Evolutionary conservation across 2,888 invertebrate genomes (phyloP), one percentile per base, ranked within the genome.

Genomic region (Dioctria rufipes): DNA sequence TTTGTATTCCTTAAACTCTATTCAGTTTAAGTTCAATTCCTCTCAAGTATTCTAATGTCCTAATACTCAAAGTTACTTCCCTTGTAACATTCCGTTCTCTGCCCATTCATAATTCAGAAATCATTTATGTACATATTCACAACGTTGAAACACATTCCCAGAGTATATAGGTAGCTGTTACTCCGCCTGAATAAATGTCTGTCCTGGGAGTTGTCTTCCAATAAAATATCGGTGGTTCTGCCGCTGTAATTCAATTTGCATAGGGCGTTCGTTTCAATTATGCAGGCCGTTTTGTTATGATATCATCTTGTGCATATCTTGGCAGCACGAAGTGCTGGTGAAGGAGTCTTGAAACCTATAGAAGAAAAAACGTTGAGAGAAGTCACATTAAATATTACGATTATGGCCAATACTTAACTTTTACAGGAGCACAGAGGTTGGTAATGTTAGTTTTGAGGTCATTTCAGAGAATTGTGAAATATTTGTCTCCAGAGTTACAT

Each of bases 261-360:
- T 81, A 78, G 81, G 73, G 78, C 78, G 78, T 81, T 81, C 78
- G 54, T 81, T 81, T 81, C 81, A 81, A 81, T 81, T 81, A 81
- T 81, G 78, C 78, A 81, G 63, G 71, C 43, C 54, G 49, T 69
- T 78, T 71, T 78, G 61, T 82, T 43, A 77, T 77, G 77, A 58
- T 49, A 61, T 46, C 77, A 77, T 77, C 49, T 63, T 77, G n/a
- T 42, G 42, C 42, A 42, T 71, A 54, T 39, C 77, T 63, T 63
- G 58, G n/a, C 54, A 63, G n/a, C 5, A n/a, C 6, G 37, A 39
- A 13, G 40, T 51, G 37, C 25, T 25, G 25, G 9, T n/a, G 37
- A 42, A 6, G 39, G 9, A 11, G 3, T 39, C 25, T 42, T 63
- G 63, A 61, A 63, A 49, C 54, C 46, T 49, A 77, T 77, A 51